Evolutionary conservation across 1,140 invertebrate genomes (phyloP), one percentile per base, ranked within the genome.

Genomic region (Leptestheria dahalacensis): DNA sequence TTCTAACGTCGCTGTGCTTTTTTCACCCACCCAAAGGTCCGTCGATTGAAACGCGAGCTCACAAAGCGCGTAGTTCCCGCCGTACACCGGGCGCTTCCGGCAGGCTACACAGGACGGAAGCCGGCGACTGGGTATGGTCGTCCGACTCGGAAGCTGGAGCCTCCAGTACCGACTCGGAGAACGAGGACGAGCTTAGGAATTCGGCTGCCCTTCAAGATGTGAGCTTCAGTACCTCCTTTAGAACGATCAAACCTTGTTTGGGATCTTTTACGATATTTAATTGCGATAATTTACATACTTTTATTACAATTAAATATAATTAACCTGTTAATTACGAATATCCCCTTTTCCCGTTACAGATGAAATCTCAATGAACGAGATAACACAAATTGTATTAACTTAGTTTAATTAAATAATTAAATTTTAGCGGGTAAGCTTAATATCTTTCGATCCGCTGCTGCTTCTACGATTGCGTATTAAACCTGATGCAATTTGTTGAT

Each of bases 101-200:
- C 9, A 79, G 91, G 28, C 73, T 96, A 41, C 92, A 96, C 70
- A 80, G 92, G 67, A 96, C 91, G 49, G 86, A 92, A 64, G 91
- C 91, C n/a, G 92, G 92, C 2, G 90, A 93, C 68, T 97, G 93
- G 93, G 90, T 96, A 18, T 97, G 92, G 92, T 94, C 91, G n/a
- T 91, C 88, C 61, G 91, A 88, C 65, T 82, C 85, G 65, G 82
- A 86, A 71, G 81, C 78, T 62, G 73, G 70, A 51, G 71, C 71
- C 61, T 70, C 66, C 64, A 69, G 70, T 62, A 69, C 72, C 48
- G 73, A 73, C 59, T 50, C 46, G 18, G 61, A 62, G 33, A 48
- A 48, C n/a, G 53, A 55, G 20, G 53, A 55, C 20, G 33, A 41
- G n/a, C n/a, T n/a, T n/a, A n/a, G n/a, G n/a, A n/a, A n/a, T n/a